Conservation (phyloP, 2,888 invertebrate species). For the Laspeyria flexula region DNA sequence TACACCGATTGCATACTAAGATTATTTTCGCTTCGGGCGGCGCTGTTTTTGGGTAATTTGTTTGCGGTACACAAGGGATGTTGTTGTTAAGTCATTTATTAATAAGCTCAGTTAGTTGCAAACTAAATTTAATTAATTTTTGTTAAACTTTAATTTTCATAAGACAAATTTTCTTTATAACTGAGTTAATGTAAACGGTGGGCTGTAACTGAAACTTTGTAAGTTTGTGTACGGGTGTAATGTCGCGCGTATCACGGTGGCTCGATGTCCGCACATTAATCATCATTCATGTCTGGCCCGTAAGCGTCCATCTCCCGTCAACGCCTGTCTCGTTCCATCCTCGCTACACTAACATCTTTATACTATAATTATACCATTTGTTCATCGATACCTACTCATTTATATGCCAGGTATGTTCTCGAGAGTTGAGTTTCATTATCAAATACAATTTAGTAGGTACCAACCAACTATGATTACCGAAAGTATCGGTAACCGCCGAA, state of each 20-base stretch:
- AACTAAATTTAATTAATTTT: too few species aligned
- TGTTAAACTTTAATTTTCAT: too few species aligned
- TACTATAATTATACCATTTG: conserved; percentile 23
- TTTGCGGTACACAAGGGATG: not conserved
- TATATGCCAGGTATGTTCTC: not conserved
- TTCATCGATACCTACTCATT: conserved; percentile 1
- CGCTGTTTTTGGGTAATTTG: conserved; percentile 10
- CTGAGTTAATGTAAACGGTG: too few species aligned
- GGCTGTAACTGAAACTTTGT: not conserved
- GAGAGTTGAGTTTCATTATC: conserved; percentile 18
- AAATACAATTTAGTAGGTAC: conserved; percentile 16
- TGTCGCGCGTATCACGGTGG: conserved; percentile 1
- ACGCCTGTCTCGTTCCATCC: conserved; percentile 27
- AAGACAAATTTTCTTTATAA: too few species aligned
- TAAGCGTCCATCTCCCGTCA: conserved; percentile 44
- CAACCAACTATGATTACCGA: conserved; percentile 28
- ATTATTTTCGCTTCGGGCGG: conserved; percentile 27
- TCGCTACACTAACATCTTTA: conserved; percentile 30
- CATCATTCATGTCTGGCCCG: conserved; percentile 40
- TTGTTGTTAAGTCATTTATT: too few species aligned
- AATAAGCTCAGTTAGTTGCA: too few species aligned
- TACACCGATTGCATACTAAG: conserved; percentile 42
- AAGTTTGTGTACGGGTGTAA: not conserved
- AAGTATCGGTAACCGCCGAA: conserved; percentile 43
- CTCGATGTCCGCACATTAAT: conserved; percentile 45